Percentiles rank a stretch among this genome's conserved stretches.
Conservation (phyloP, 2,113 vertebrate species). For the Struthidea cinerea region DNA sequence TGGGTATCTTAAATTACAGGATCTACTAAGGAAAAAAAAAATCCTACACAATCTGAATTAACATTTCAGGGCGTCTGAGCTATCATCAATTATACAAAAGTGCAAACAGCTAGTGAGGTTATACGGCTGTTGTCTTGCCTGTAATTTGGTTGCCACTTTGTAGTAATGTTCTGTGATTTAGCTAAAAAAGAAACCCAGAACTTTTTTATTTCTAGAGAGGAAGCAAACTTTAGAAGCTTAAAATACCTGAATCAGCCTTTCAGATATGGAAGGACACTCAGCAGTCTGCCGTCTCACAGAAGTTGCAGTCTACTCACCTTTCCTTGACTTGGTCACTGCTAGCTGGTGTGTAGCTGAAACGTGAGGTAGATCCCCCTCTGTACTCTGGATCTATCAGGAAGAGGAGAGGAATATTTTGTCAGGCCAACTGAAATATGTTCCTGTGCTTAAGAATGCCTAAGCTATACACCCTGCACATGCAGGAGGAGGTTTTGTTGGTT, state of each 20-base stretch:
- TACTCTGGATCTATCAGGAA: constrained; percentile 84
- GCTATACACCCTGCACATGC: not conserved
- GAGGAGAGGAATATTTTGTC: constrained; percentile 29
- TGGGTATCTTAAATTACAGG: constrained; percentile 45
- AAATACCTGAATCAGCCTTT: not conserved
- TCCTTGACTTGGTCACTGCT: constrained; percentile 70
- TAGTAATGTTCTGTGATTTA: not conserved
- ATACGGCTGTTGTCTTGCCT: not conserved
- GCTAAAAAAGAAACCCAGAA: not conserved
- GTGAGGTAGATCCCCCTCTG: constrained; percentile 83
- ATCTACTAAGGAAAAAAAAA: not conserved
- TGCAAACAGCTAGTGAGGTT: constrained; percentile 42
- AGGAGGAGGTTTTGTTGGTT: not conserved
- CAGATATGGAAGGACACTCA: not conserved
- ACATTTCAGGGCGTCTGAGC: not conserved
- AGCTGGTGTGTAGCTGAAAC: constrained; percentile 65
- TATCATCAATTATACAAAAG: not conserved
- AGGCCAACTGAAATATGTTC: not conserved
- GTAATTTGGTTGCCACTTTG: constrained; percentile 23
- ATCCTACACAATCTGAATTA: not conserved
- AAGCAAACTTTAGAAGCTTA: not conserved
- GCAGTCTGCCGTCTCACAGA: not conserved
- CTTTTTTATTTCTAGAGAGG: not conserved
- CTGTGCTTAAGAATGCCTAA: not conserved
- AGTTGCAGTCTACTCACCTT: constrained; percentile 64